Evolutionary conservation across 2,113 vertebrate genomes (phyloP).

Genomic region (Peromyscus maniculatus): DNA sequence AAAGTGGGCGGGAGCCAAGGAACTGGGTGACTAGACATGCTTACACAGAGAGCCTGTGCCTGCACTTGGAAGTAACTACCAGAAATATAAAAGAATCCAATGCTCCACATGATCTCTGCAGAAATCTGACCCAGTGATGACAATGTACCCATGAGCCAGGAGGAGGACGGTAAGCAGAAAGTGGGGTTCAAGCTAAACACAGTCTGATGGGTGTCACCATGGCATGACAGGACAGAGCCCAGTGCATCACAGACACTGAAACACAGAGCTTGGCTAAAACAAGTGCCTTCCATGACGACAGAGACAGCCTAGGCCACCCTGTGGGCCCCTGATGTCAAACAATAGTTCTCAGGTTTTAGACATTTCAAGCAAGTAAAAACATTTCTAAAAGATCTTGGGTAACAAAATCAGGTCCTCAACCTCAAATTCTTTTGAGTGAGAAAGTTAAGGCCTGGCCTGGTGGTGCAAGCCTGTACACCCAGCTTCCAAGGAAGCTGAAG

Average conservation of each 20-base stretch:
- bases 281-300: too few relatives aligned
- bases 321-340: neutral
- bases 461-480: neutral
- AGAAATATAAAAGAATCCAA: neutral
- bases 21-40: neutral
- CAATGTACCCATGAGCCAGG: neutral
- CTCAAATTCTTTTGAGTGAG: conserved; percentile 37
- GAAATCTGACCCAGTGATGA: conserved; percentile 21
- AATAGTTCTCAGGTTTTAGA: neutral
- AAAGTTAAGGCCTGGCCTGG: neutral
- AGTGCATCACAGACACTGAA: neutral
- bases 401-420: conserved; percentile 3
- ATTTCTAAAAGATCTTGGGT: neutral
- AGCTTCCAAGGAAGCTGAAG: neutral
- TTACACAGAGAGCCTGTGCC: neutral
- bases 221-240: neutral
- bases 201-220: neutral
- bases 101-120: neutral
- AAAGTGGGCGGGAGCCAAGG: neutral
- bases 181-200: neutral
- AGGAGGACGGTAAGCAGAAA: neutral
- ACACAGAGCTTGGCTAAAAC: neutral
- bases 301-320: neutral
- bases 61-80: conserved; percentile 7
- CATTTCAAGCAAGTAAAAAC: neutral